Evolutionary conservation across 2,113 vertebrate genomes (phyloP), one percentile per base, ranked within the genome.

Genomic region (Willisornis vidua): DNA sequence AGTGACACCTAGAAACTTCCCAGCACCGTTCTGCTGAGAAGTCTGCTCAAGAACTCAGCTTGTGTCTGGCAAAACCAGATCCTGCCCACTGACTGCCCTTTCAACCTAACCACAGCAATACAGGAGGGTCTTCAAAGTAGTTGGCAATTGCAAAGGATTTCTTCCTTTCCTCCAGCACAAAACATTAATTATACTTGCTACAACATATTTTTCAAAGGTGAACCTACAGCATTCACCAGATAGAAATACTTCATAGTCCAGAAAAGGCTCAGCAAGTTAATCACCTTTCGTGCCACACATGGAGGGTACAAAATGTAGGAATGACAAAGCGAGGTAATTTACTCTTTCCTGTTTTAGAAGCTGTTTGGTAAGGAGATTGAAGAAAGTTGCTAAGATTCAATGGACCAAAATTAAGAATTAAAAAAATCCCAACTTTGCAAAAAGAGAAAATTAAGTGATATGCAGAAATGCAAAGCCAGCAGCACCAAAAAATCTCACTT

Each of bases 401-500:
- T 0, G 0, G 48, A 65, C 12, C 10, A 66, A 73, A 33, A 15
- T 66, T 39, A 62, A 80, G 18, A 85, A 79, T 46, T n/a, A 72
- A 65, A 72, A 72, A 78, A 81, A 52, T 23, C 4, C 6, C 37
- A 62, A 35, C 12, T 72, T 23, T n/a, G 16, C 19, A 72, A 87
- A 72, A 74, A 45, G 15, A 61, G 3, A 84, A 80, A 78, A 73
- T 51, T 52, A 82, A 80, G 37, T 58, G 19, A 35, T 17, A 61
- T 18, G n/a, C n/a, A 94, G 66, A 85, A 94, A 68, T 35, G 58
- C 54, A 94, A 94, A 85, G 55, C n/a, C 57, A 83, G 59, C 18
- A 83, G 71, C 23, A 87, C 4, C 4, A 74, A 37, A 54, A 6
- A 22, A 3, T 9, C 43, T 62, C 7, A 37, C 65, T 85, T 87